A percentile compares a stretch with the other conserved stretches of the same genome.
phyloP scores from a whole-genome alignment of 2,797 vertebrate species.

The Mus spretus region DNA sequence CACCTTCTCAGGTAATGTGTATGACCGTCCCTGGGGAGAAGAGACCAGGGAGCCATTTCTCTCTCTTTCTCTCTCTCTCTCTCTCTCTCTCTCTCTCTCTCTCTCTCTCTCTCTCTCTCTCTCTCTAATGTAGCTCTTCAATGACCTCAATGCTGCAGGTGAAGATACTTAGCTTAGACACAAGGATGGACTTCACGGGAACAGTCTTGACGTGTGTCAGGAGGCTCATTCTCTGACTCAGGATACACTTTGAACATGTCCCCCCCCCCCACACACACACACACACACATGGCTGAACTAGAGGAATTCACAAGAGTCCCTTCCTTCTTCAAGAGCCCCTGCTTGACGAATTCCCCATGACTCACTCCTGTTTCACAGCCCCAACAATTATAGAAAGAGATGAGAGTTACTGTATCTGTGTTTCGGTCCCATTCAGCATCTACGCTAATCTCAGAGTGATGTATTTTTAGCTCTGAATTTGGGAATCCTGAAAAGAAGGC shows the following conservation, averaged over 20 bases:
- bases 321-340: background rate
- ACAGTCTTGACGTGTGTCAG: background rate
- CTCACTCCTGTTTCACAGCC: background rate
- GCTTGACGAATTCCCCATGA: background rate
- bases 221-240: background rate
- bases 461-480: slow-evolving; percentile 40
- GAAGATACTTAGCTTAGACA: background rate
- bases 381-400: background rate
- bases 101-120: background rate
- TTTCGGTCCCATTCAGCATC: background rate
- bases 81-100: background rate
- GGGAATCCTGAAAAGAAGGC: slow-evolving; percentile 5
- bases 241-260: background rate
- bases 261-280: too few relatives aligned
- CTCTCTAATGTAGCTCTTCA: background rate
- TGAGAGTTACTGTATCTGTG: background rate
- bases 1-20: slow-evolving; percentile 95
- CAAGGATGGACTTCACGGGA: background rate
- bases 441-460: background rate
- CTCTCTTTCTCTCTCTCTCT: background rate
- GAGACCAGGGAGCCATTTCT: fast-evolving
- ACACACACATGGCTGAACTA: background rate
- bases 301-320: background rate
- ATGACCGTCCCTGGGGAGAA: background rate
- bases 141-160: background rate